Evolutionary conservation across 1,140 invertebrate species (phyloP).

Genomic region (Drosophila teissieri): DNA sequence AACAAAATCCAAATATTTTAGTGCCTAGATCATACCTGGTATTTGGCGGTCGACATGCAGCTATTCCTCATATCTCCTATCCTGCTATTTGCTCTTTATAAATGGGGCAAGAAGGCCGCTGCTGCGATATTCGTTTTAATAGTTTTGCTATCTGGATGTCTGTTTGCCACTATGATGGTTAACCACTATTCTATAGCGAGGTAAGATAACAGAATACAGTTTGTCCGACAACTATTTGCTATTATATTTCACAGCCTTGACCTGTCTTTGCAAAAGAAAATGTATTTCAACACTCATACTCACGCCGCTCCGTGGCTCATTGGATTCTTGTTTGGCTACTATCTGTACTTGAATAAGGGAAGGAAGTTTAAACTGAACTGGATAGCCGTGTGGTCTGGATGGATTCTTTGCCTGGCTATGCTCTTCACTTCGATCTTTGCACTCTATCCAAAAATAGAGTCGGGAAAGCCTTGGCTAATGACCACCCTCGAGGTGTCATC

Average conservation of each 20-base stretch:
- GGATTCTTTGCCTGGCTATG: constrained; percentile 61
- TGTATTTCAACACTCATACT: constrained; percentile 53
- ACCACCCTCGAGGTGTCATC: constrained; percentile 85
- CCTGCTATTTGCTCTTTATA: constrained; percentile 89
- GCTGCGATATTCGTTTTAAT: constrained; percentile 37
- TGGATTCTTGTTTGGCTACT: constrained; percentile 62
- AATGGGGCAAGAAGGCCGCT: constrained; percentile 84
- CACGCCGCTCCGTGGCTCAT: constrained; percentile 66
- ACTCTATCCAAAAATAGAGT: constrained; percentile 60
- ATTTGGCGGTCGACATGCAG: constrained; percentile 93
- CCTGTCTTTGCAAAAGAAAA: background rate
- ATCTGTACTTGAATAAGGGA: constrained; percentile 39
- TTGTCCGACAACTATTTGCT: background rate
- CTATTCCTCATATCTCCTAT: constrained; percentile 91
- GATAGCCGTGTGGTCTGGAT: constrained; percentile 38
- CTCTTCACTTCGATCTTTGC: constrained; percentile 73
- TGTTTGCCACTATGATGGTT: constrained; percentile 50
- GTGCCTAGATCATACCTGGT: constrained; percentile 96
- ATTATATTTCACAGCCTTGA: background rate
- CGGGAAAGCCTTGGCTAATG: constrained; percentile 42
- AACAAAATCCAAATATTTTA: constrained; percentile 68
- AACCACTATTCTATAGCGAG: constrained; percentile 31
- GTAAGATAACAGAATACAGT: constrained; percentile 3
- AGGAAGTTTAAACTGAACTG: constrained; percentile 31
- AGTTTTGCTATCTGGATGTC: constrained; percentile 35